Conservation (phyloP, 2,888 invertebrate genomes). For the Pinctada fucata region DNA sequence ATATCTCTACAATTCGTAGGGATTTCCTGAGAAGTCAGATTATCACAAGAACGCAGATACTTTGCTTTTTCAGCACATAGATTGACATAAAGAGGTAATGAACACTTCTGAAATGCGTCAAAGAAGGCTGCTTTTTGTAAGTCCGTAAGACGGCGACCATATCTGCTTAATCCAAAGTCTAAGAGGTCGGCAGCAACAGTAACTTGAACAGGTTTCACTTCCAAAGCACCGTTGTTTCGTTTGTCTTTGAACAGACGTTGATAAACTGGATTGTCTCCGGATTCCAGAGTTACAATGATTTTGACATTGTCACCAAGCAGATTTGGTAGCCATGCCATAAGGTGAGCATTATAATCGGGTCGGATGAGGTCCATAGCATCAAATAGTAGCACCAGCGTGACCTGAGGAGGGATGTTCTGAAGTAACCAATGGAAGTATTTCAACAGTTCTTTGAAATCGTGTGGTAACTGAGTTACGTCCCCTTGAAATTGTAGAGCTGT, state of each 20-base stretch:
- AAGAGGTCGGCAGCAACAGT: constrained; percentile 52
- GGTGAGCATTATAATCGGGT: constrained; percentile 63
- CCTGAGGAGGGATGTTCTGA: constrained; percentile 56
- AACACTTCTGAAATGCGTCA: constrained; percentile 57
- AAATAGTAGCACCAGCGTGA: constrained; percentile 67
- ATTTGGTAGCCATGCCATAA: constrained; percentile 70
- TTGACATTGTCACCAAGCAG: constrained; percentile 68
- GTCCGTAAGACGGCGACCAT: constrained; percentile 56
- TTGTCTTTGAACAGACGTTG: constrained; percentile 56
- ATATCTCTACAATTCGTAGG: constrained; percentile 56
- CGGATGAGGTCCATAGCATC: constrained; percentile 59
- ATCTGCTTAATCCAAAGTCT: constrained; percentile 47
- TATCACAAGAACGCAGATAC: constrained; percentile 55
- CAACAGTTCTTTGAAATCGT: constrained; percentile 63
- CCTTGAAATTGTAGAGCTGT: constrained; percentile 46
- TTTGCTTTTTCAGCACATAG: constrained; percentile 60
- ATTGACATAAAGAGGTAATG: constrained; percentile 65
- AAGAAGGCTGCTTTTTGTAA: constrained; percentile 60
- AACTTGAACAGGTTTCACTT: constrained; percentile 44
- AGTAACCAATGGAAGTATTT: constrained; percentile 64
- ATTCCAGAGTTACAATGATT: constrained; percentile 65
- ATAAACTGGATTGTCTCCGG: constrained; percentile 56
- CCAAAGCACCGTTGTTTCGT: constrained; percentile 43
- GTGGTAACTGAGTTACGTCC: constrained; percentile 51
- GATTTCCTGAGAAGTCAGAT: constrained; percentile 36